These are phyloP conservation scores for Phyllostomus discolor DNA, from an alignment of 2,113 vertebrate species.

Conservation along the genomic window DNA sequence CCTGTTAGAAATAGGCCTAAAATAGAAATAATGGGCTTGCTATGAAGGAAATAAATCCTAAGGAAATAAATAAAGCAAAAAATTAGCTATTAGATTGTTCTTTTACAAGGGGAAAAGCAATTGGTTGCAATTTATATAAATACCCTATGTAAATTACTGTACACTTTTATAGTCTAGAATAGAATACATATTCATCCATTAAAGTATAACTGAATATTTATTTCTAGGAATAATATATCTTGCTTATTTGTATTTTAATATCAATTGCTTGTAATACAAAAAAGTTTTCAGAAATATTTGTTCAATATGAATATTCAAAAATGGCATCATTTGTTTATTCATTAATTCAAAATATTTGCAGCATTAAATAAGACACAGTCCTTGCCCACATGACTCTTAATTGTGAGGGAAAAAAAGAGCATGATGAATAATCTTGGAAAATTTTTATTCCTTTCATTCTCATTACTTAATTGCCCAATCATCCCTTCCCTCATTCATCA, in stretches of 20 bases:
- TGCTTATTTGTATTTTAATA: not conserved
- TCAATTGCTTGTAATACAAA: not conserved
- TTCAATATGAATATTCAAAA: not conserved
- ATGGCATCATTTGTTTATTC: conserved; percentile 1
- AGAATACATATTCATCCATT: not conserved
- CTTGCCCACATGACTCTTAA: not conserved
- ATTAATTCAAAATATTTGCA: conserved; percentile 5
- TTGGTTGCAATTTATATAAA: not conserved
- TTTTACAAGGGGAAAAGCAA: not conserved
- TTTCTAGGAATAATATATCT: not conserved
- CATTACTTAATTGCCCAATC: not conserved
- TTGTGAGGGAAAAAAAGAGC: not conserved
- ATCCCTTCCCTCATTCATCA: not conserved
- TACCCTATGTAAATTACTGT: not conserved
- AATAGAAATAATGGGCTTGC: not conserved
- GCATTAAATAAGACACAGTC: not conserved
- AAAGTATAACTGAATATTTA: conserved; percentile 14
- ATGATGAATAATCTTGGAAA: not conserved
- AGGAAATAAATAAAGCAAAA: conserved; percentile 12
- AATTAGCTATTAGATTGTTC: not conserved
- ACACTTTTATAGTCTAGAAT: not conserved
- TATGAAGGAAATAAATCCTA: not conserved
- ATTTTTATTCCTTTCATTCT: not conserved
- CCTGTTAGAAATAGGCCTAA: not conserved
- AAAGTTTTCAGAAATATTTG: not conserved